These are phyloP conservation scores for Drosophila sp. DNA, from an alignment of 1,140 invertebrate species.

Conservation along the genomic window DNA sequence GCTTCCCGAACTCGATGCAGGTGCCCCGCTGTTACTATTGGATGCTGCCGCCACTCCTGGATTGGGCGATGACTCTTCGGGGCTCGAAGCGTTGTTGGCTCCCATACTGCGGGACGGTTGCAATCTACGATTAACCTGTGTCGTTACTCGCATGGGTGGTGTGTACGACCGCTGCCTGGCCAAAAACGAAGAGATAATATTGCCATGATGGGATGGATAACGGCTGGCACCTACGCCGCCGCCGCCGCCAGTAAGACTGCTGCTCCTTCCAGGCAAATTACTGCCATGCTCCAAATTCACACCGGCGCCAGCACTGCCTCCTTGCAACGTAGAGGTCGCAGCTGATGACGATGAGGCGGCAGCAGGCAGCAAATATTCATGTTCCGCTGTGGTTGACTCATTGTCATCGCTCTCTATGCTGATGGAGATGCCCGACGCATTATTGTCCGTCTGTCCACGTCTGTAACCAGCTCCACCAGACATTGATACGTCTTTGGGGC, in stretches of 20 bases:
- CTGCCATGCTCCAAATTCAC: constrained; percentile 46
- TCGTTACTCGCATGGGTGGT: constrained; percentile 42
- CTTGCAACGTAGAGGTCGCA: constrained; percentile 34
- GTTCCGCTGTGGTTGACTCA: constrained; percentile 71
- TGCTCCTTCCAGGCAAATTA: constrained; percentile 33
- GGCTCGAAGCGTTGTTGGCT: constrained; percentile 29
- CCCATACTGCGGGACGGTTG: constrained; percentile 66
- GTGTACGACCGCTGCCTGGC: constrained; percentile 63
- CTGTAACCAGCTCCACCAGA: constrained; percentile 34
- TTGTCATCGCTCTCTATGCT: constrained; percentile 72
- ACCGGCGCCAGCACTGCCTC: constrained; percentile 28
- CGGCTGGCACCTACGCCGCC: constrained; percentile 3
- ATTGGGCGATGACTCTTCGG: constrained; percentile 42
- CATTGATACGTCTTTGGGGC: constrained; percentile 51
- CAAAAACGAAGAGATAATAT: constrained; percentile 52
- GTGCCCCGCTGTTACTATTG: neutral
- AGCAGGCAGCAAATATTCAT: constrained; percentile 61
- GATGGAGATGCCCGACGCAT: constrained; percentile 45
- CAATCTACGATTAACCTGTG: constrained; percentile 58
- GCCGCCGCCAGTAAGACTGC: constrained; percentile 35
- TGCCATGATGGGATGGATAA: constrained; percentile 25
- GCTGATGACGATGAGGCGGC: constrained; percentile 21
- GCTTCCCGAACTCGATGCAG: constrained; percentile 18
- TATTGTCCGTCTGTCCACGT: constrained; percentile 13
- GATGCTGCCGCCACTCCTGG: constrained; percentile 5